Conservation (phyloP, 2,888 invertebrate genomes). For the Amphimallon solstitiale region DNA sequence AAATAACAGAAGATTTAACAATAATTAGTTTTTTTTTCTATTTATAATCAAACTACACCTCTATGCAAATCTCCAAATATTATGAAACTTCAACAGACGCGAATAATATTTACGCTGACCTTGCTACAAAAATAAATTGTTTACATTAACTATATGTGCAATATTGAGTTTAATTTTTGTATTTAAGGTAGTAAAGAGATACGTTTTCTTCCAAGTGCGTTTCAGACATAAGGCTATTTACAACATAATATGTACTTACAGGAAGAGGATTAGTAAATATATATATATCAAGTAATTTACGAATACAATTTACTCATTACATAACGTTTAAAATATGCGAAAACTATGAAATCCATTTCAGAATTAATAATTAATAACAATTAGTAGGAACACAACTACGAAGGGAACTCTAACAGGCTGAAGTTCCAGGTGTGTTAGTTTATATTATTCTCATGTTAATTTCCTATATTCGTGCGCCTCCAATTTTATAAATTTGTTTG, state of each 20-base stretch:
- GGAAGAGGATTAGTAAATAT: background rate
- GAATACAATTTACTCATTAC: background rate
- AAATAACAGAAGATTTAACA: too few species aligned
- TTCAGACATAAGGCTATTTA: background rate
- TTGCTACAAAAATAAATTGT: too few species aligned
- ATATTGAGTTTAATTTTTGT: too few species aligned
- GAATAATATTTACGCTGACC: too few species aligned
- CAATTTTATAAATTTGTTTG: constrained; percentile 39
- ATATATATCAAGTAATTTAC: constrained; percentile 7
- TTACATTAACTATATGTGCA: too few species aligned
- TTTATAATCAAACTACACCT: too few species aligned
- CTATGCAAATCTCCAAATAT: too few species aligned
- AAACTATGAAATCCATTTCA: constrained; percentile 21
- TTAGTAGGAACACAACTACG: constrained; percentile 1
- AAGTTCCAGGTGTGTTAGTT: constrained; percentile 18
- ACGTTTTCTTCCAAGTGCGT: too few species aligned
- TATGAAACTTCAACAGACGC: too few species aligned
- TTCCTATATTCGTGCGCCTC: constrained; percentile 36
- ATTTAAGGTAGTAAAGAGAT: too few species aligned
- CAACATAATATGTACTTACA: background rate
- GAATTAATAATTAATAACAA: constrained; percentile 17
- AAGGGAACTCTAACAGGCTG: background rate
- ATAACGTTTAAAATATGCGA: constrained; percentile 8
- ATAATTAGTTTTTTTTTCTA: too few species aligned
- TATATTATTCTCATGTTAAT: constrained; percentile 37